Evolutionary conservation across 1,140 invertebrate species (phyloP).

Genomic region (Pseudomyrmex cubaensis): DNA sequence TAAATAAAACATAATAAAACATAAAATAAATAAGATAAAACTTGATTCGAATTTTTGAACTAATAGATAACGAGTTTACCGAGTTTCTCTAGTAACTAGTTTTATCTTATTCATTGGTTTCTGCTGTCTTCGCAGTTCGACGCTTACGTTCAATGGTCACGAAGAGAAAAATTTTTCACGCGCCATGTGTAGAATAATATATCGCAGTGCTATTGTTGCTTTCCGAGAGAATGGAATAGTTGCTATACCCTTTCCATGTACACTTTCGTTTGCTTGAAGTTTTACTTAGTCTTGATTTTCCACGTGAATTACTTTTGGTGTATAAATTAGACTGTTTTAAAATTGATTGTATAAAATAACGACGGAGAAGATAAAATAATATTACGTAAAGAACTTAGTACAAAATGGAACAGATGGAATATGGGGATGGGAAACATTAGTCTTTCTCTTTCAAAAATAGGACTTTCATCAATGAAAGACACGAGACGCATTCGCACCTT

Average conservation of each 20-base stretch:
- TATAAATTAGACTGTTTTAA: background rate
- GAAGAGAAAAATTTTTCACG: conserved; percentile 20
- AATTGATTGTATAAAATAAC: background rate
- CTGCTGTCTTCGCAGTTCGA: background rate
- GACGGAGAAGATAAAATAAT: background rate
- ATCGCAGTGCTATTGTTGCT: conserved; percentile 7
- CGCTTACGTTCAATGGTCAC: background rate
- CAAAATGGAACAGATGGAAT: background rate
- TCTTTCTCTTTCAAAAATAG: background rate
- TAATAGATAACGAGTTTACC: too few species aligned
- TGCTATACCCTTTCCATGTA: background rate
- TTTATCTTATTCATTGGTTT: too few species aligned
- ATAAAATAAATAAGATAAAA: too few species aligned
- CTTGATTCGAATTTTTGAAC: too few species aligned
- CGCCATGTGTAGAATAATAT: conserved; percentile 43
- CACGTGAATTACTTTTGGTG: background rate
- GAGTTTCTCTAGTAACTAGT: too few species aligned
- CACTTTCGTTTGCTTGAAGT: background rate
- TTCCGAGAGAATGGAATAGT: conserved; percentile 29
- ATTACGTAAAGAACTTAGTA: background rate
- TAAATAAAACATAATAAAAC: too few species aligned
- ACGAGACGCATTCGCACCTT: background rate
- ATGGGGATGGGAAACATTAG: background rate
- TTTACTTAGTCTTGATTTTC: background rate
- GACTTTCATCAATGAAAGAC: background rate